phyloP scores from a whole-genome alignment of 2,888 invertebrate species.

The Nineta flava region DNA sequence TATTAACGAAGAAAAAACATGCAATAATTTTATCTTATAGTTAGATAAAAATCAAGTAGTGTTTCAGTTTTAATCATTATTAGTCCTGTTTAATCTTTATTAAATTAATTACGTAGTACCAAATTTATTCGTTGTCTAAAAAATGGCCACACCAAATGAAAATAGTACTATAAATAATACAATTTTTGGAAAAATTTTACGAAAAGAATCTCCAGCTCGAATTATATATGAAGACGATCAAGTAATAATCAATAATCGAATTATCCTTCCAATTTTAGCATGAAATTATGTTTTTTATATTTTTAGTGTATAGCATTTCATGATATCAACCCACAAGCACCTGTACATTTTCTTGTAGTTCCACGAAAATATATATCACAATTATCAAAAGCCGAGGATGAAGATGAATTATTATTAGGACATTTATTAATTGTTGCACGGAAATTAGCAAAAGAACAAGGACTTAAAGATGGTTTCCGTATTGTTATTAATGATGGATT shows the following conservation, averaged over 20 bases:
- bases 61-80: too few relatives aligned
- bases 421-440: constrained; percentile 71
- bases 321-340: constrained; percentile 85
- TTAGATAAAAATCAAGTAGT: too few relatives aligned
- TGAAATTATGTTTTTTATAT: constrained; percentile 1
- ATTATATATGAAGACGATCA: constrained; percentile 90
- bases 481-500: constrained; percentile 86
- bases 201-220: constrained; percentile 85
- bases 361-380: constrained; percentile 78
- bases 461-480: constrained; percentile 68
- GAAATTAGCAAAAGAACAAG: constrained; percentile 61
- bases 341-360: constrained; percentile 87
- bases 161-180: constrained; percentile 42
- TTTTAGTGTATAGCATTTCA: constrained; percentile 84
- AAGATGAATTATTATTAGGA: constrained; percentile 56
- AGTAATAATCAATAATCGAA: constrained; percentile 31
- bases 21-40: too few relatives aligned
- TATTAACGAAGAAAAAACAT: too few relatives aligned
- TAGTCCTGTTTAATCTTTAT: too few relatives aligned
- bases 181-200: constrained; percentile 87
- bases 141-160: too few relatives aligned
- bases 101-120: too few relatives aligned
- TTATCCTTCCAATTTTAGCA: too few relatives aligned
- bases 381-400: constrained; percentile 60
- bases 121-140: too few relatives aligned